Evolutionary conservation across 23 tunicate species (phyloP), one percentile per base, ranked within the genome.

Genomic region (Oikopleura vanhoeffeni): DNA sequence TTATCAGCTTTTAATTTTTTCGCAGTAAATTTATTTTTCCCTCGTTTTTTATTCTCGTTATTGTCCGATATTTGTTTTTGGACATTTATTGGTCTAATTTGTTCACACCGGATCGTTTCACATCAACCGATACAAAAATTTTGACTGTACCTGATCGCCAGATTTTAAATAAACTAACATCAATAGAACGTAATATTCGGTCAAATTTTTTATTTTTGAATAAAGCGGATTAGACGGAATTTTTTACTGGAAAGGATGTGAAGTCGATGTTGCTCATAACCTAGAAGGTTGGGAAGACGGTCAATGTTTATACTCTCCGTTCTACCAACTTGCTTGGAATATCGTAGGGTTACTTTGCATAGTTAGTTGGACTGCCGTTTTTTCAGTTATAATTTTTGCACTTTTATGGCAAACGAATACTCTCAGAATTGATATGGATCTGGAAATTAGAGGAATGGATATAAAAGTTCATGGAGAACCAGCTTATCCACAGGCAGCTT

Each of bases 401-500:
- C 34, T 71, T 71, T 30, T 71, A 13, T 71, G 79, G 79, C 38
- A 30, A 2, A 18, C 2, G 4, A 30, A 30, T 30, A 2, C 2
- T 33, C 79, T 71, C 4, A 33, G 79, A 18, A 38, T 71, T 38
- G 35, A 71, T 30, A 13, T 30, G 35, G 79, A 71, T 30, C 32
- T 71, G 79, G 79, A 71, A 71, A 71, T 71, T 32, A 33, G 79
- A 32, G 79, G 79, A 33, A 71, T 71, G 4, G 79, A 71, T 71
- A 71, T 71, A 18, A 71, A 71, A 71, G 34, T 71, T 24, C 79
- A 71, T 30, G 79, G 79, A 32, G 79, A 71, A 71, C 79, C 79
- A 38, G 79, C 79, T 71, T 71, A 71, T 71, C 79, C 79, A 28
- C 27, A 71, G 27, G 79, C 79, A 18, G 79, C 79, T 13, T 71